Evolutionary conservation across 2,888 invertebrate genomes (phyloP), one percentile per base, ranked within the genome.

Genomic region (Acronicta alni): DNA sequence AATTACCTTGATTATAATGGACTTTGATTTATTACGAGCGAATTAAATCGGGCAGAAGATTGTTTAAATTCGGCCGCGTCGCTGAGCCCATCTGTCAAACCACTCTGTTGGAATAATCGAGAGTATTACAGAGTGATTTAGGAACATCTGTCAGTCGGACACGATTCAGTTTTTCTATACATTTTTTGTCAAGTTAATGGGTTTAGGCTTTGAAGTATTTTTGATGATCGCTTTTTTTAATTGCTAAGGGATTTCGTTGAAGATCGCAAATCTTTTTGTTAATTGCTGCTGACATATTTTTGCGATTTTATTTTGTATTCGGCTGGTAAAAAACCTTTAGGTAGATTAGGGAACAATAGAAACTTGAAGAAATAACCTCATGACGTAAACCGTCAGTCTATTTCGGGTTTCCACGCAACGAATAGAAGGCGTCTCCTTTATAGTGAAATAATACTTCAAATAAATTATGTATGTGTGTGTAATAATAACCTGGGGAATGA

Each of bases 61-160:
- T 56, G 41, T 64, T 67, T 52, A 67, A 72, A 62, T 55, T 53
- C 16, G 37, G 47, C 37, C 54, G 53, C 41, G 48, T 55, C 49
- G 18, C 18, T 35, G 39, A 62, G 54, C 55, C 39, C 69, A 66
- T 72, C 61, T 60, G 61, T 75, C 69, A 72, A 61, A 67, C 47
- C 58, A 47, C 59, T 67, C 62, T 60, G 46, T 51, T 49, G 62
- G 58, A 60, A 67, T 70, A 58, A 67, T 67, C 61, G 69, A 46
- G 63, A 72, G 53, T 59, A 63, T 64, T 74, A 61, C 39, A 20
- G 43, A 60, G 49, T 63, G 57, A 71, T 67, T 73, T 64, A 59
- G 39, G 48, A 56, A 61, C 57, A 73, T 64, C 61, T 57, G 60
- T 59, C 64, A 60, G 44, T 39, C 18, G 44, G 32, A 38, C 47